These are phyloP conservation scores for Zootermopsis nevadensis DNA, from an alignment of 2,888 invertebrate species.

Conservation along the genomic window DNA sequence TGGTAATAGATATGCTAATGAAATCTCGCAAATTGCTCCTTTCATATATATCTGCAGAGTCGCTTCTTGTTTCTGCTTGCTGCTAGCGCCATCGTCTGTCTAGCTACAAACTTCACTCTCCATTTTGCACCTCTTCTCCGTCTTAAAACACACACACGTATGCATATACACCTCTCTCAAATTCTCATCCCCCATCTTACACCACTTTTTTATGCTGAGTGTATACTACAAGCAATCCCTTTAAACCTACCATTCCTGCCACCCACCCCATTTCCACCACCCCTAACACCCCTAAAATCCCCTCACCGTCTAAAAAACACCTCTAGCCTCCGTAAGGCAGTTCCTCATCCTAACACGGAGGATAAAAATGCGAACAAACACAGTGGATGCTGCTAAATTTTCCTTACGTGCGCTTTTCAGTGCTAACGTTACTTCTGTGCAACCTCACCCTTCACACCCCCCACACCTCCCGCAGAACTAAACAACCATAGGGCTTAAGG, in stretches of 20 bases:
- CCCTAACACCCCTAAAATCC: constrained; percentile 24
- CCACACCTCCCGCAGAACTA: neutral
- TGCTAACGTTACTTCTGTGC: constrained; percentile 21
- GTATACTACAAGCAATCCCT: constrained; percentile 42
- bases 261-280: constrained; percentile 3
- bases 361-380: constrained; percentile 46
- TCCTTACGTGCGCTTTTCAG: constrained; percentile 31
- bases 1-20: constrained; percentile 58
- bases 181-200: constrained; percentile 31
- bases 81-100: constrained; percentile 24
- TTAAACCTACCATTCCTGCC: constrained; percentile 30
- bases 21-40: constrained; percentile 57
- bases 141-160: neutral
- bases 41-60: constrained; percentile 41
- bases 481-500: neutral
- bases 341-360: constrained; percentile 34
- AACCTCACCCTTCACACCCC: too few relatives aligned
- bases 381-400: constrained; percentile 39
- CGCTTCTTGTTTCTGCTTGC: constrained; percentile 11
- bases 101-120: constrained; percentile 38
- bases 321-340: neutral
- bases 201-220: constrained; percentile 31
- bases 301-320: constrained; percentile 22
- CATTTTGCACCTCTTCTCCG: constrained; percentile 33
- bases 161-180: neutral